phyloP scores from a whole-genome alignment of 2,113 vertebrate species.

The Bucco capensis region DNA sequence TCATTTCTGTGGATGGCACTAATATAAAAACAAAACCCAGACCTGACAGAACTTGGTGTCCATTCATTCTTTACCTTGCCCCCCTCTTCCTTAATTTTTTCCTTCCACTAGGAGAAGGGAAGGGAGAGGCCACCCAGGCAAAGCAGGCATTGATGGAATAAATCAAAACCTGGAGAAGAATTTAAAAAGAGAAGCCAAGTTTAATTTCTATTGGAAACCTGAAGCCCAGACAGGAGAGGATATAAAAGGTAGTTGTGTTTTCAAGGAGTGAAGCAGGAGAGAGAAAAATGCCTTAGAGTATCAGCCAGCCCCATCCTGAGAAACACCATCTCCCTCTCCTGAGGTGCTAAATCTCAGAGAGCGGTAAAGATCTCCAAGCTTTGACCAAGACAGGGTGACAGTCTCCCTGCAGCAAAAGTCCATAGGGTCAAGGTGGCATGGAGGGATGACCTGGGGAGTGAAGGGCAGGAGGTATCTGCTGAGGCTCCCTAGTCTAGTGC shows the following conservation, averaged over 20 bases:
- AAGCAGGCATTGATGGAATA: not conserved
- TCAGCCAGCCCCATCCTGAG: accelerated
- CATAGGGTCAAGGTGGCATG: accelerated
- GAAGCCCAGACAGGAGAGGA: not conserved
- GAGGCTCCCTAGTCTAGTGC: not conserved
- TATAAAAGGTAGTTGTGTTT: not conserved
- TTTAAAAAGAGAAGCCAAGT: not conserved
- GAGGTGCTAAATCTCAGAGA: not conserved
- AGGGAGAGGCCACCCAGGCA: not conserved
- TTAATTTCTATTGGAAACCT: not conserved
- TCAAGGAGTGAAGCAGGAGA: not conserved
- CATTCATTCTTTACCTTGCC: not conserved
- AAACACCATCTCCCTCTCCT: not conserved
- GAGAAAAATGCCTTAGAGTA: not conserved
- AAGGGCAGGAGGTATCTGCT: not conserved
- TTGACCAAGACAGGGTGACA: not conserved
- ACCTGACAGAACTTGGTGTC: not conserved
- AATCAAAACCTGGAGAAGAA: not conserved
- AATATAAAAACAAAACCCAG: not conserved
- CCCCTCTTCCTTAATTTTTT: not conserved
- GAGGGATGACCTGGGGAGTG: not conserved
- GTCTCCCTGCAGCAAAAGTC: not conserved
- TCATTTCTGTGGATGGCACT: not conserved
- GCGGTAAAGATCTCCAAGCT: not conserved
- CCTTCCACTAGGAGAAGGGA: not conserved